phyloP scores from a whole-genome alignment of 1,140 invertebrate species.

The Pollicipes pollicipes region DNA sequence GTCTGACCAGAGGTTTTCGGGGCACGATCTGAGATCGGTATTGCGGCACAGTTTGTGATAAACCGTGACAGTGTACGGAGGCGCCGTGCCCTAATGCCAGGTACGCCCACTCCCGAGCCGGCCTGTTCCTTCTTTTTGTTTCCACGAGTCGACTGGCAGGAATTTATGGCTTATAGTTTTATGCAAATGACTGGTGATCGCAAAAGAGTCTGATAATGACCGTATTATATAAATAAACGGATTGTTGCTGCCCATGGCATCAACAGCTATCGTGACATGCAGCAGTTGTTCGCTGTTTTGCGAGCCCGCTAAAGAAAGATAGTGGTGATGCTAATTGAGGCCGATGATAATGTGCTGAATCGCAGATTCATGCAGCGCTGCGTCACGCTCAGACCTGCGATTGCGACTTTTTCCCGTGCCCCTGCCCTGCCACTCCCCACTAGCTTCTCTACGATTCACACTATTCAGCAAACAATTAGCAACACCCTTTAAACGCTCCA shows the following conservation, averaged over 20 bases:
- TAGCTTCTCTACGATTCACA: not conserved
- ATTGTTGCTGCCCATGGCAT: not conserved
- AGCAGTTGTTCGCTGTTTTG: not conserved
- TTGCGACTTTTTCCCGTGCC: not conserved
- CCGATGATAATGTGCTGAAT: not conserved
- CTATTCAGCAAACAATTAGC: not conserved
- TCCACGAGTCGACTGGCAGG: not conserved
- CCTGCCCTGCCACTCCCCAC: not conserved
- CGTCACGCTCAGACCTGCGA: not conserved
- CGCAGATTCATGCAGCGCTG: not conserved
- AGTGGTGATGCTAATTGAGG: not conserved
- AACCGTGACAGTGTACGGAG: too few species aligned
- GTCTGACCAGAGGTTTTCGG: too few species aligned
- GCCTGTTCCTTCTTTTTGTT: not conserved
- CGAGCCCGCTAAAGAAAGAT: too few species aligned
- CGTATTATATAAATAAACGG: slow-evolving; percentile 1
- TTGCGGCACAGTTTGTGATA: too few species aligned
- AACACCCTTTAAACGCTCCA: not conserved
- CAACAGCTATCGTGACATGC: not conserved
- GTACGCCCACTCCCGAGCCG: too few species aligned
- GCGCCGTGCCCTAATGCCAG: too few species aligned
- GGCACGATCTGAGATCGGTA: too few species aligned
- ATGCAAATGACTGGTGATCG: not conserved
- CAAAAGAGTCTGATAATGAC: not conserved
- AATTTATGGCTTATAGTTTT: slow-evolving; percentile 2